phyloP scores from a whole-genome alignment of 1,140 invertebrate species.

The Eueides isabella region DNA sequence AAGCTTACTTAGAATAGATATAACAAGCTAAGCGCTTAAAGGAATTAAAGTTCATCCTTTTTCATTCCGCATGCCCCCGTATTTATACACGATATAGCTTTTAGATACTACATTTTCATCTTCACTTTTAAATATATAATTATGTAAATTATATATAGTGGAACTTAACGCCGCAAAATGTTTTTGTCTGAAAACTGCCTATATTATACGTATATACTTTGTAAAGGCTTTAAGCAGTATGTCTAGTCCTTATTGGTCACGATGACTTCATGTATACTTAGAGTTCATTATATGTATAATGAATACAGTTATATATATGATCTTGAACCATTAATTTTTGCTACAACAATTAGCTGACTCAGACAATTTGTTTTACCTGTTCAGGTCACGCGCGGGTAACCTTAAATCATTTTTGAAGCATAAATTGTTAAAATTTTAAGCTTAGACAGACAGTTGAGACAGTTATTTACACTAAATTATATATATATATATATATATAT shows the following conservation, averaged over 20 bases:
- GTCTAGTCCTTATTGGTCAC: neutral
- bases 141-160: neutral
- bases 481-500: no score
- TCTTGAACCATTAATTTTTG: neutral
- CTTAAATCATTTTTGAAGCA: neutral
- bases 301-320: neutral
- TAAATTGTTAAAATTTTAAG: neutral
- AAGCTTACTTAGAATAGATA: neutral
- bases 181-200: neutral
- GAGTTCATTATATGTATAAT: neutral
- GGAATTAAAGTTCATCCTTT: neutral
- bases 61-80: neutral
- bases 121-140: no score
- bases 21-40: neutral
- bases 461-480: neutral
- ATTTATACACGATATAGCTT: no score
- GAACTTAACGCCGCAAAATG: neutral
- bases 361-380: neutral
- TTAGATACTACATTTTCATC: no score
- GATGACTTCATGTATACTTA: neutral
- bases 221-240: no score
- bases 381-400: conserved; percentile 1
- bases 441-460: neutral
- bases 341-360: conserved; percentile 2
- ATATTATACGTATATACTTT: no score